These are phyloP conservation scores for Lethrus apterus DNA, from an alignment of 1,140 invertebrate species.

Conservation along the genomic window DNA sequence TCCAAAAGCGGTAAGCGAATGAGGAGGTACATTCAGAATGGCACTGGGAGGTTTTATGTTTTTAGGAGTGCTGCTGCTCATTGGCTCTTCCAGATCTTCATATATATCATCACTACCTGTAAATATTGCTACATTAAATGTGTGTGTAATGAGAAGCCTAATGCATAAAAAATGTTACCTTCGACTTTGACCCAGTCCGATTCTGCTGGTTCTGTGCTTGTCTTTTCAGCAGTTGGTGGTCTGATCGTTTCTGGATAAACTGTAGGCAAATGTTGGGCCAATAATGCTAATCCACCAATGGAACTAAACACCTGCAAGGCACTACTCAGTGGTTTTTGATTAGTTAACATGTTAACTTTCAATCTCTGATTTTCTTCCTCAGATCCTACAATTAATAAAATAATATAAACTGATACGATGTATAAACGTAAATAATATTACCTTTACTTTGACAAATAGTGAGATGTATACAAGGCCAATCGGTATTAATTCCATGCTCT, in stretches of 20 bases:
- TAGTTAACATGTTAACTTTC: conserved; percentile 25
- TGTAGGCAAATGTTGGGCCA: conserved; percentile 78
- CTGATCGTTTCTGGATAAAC: conserved; percentile 72
- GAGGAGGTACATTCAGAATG: conserved; percentile 64
- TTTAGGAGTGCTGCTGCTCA: conserved; percentile 32
- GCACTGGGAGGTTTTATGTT: conserved; percentile 35
- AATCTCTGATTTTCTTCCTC: conserved; percentile 24
- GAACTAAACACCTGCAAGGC: conserved; percentile 76
- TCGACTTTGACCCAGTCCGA: conserved; percentile 66
- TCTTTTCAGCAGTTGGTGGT: conserved; percentile 44
- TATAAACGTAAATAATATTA: conserved; percentile 11
- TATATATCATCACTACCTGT: conserved; percentile 64
- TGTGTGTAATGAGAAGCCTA: neutral
- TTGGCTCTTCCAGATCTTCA: conserved; percentile 53
- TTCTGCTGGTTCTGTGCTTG: conserved; percentile 44
- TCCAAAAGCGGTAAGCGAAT: conserved; percentile 84
- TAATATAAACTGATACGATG: neutral
- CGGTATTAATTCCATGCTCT: conserved; percentile 26
- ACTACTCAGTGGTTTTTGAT: conserved; percentile 48
- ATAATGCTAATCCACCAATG: conserved; percentile 76
- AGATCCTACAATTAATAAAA: conserved; percentile 17
- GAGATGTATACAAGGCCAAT: conserved; percentile 38
- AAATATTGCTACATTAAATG: conserved; percentile 27
- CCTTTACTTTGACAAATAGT: conserved; percentile 35
- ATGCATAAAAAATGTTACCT: conserved; percentile 30